Conservation (phyloP, 2,888 invertebrate genomes). For the Caprella mutica region DNA sequence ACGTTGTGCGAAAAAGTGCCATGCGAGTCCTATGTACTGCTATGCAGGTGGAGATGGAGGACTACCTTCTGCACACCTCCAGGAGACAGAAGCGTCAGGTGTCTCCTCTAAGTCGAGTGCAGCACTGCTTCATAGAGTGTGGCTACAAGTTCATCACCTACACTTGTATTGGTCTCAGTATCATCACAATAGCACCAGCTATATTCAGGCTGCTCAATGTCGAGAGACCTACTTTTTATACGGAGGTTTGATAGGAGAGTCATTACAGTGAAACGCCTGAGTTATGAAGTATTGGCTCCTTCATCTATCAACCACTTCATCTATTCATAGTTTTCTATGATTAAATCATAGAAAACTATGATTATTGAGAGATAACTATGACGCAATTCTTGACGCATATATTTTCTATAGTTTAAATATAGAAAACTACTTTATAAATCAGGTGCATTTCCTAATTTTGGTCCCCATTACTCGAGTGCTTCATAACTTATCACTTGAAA, state of each 20-base stretch:
- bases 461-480: too few relatives aligned
- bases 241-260: constrained; percentile 72
- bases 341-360: too few relatives aligned
- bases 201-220: constrained; percentile 64
- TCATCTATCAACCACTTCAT: too few relatives aligned
- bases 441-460: too few relatives aligned
- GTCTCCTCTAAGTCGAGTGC: constrained; percentile 20
- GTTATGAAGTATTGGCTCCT: too few relatives aligned
- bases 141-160: constrained; percentile 73
- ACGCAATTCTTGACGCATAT: too few relatives aligned
- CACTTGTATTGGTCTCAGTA: constrained; percentile 65
- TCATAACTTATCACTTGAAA: too few relatives aligned
- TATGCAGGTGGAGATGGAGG: constrained; percentile 13
- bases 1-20: constrained; percentile 26
- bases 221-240: constrained; percentile 70
- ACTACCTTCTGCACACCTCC: constrained; percentile 1
- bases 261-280: too few relatives aligned
- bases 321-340: too few relatives aligned
- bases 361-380: too few relatives aligned
- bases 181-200: constrained; percentile 62
- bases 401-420: too few relatives aligned
- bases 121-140: constrained; percentile 63
- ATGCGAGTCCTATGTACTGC: constrained; percentile 22
- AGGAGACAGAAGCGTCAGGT: background rate
- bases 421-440: too few relatives aligned